phyloP scores from a whole-genome alignment of 2,113 vertebrate species.

The Physeter macrocephalus region DNA sequence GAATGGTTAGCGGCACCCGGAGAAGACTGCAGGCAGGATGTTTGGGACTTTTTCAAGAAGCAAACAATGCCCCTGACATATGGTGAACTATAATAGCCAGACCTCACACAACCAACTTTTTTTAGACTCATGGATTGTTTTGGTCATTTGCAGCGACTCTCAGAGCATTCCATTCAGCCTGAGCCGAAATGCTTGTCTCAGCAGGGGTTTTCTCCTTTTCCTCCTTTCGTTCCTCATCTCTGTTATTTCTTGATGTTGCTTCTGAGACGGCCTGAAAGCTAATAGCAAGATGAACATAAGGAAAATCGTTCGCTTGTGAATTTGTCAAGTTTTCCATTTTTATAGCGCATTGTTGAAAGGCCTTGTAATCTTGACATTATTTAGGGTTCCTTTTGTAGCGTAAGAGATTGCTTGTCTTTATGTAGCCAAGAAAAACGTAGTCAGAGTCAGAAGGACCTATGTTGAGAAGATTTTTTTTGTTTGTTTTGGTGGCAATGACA shows the following conservation, averaged over 20 bases:
- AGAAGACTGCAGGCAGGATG: conserved; percentile 34
- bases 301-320: neutral
- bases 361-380: neutral
- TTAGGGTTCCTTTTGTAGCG: neutral
- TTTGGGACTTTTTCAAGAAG: neutral
- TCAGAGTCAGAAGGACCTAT: neutral
- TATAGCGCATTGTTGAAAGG: neutral
- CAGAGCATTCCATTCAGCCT: neutral
- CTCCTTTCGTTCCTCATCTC: neutral
- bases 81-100: neutral
- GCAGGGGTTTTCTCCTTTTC: neutral
- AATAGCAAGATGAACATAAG: neutral
- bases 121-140: neutral
- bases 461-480: neutral
- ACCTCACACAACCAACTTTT: neutral
- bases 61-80: neutral
- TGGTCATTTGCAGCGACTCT: neutral
- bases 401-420: neutral
- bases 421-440: neutral
- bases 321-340: neutral
- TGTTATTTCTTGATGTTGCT: neutral
- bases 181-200: neutral
- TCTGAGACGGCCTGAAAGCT: neutral
- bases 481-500: neutral
- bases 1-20: neutral